phyloP scores from a whole-genome alignment of 2,797 vertebrate genomes.

The Esox masquinongy region DNA sequence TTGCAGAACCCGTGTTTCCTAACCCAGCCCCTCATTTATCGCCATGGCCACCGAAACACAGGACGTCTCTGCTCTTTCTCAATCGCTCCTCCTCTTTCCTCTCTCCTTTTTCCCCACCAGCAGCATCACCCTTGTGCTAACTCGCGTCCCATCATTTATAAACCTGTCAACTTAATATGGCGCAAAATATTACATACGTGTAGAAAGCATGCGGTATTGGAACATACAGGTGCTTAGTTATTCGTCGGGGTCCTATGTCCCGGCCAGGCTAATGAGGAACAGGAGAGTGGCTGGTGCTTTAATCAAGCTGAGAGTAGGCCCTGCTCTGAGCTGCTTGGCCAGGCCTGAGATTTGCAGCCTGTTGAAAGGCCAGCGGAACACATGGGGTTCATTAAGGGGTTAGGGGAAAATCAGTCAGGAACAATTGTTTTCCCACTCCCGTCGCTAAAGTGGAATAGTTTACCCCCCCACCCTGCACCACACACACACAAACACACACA shows the following conservation, averaged over 20 bases:
- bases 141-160: conserved; percentile 68
- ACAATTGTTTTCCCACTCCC: conserved; percentile 83
- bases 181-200: conserved; percentile 73
- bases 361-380: conserved; percentile 78
- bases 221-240: conserved; percentile 84
- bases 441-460: conserved; percentile 69
- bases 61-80: neutral
- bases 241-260: conserved; percentile 70
- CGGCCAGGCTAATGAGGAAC: conserved; percentile 77
- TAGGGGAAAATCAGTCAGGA: conserved; percentile 80
- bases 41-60: neutral
- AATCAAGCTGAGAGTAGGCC: conserved; percentile 78
- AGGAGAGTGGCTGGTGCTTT: conserved; percentile 79
- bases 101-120: neutral
- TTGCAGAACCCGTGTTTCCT: neutral
- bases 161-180: conserved; percentile 71
- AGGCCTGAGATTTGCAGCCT: conserved; percentile 77
- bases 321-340: conserved; percentile 20
- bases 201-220: conserved; percentile 74
- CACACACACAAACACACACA: conserved; percentile 7
- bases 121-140: conserved; percentile 31
- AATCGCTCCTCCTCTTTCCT: neutral
- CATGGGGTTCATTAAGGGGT: conserved; percentile 82
- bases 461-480: conserved; percentile 26
- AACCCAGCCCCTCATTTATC: neutral